These are phyloP conservation scores for Teinopalpus imperialis DNA, from an alignment of 2,888 invertebrate genomes.

Conservation along the genomic window DNA sequence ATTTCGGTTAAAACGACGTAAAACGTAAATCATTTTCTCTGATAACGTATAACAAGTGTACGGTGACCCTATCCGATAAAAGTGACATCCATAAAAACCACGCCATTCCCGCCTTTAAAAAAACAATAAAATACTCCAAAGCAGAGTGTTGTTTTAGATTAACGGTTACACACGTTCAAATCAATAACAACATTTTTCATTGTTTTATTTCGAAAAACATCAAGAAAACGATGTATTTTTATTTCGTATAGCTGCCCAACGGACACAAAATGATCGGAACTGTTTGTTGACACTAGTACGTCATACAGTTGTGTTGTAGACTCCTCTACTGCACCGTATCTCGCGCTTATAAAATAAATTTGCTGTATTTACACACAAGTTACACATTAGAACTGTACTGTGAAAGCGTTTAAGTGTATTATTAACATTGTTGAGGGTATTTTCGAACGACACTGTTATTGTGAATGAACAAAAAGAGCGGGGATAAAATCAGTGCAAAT, in stretches of 20 bases:
- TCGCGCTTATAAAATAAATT: slow-evolving; percentile 48
- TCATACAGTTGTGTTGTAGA: slow-evolving; percentile 62
- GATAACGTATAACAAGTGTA: slow-evolving; percentile 14
- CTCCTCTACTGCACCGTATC: slow-evolving; percentile 63
- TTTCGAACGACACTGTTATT: slow-evolving; percentile 41
- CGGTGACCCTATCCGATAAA: slow-evolving; percentile 16
- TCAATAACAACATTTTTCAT: not conserved
- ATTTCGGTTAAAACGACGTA: not conserved
- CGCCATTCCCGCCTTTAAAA: slow-evolving; percentile 11
- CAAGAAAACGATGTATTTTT: slow-evolving; percentile 5
- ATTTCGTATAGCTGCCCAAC: slow-evolving; percentile 20
- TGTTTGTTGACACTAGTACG: slow-evolving; percentile 55
- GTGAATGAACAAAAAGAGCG: slow-evolving; percentile 64
- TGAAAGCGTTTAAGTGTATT: slow-evolving; percentile 45
- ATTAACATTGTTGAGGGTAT: slow-evolving; percentile 39
- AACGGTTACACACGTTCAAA: not conserved
- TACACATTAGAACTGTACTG: slow-evolving; percentile 40
- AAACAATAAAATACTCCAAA: too few relatives aligned
- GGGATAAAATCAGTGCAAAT: slow-evolving; percentile 70
- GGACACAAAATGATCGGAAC: slow-evolving; percentile 32
- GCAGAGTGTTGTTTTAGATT: too few relatives aligned
- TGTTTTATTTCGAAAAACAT: not conserved
- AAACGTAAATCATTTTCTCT: not conserved
- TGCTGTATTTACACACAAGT: slow-evolving; percentile 42
- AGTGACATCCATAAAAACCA: slow-evolving; percentile 3